These are phyloP conservation scores for Chaetogeoica ovagalla DNA, from an alignment of 2,888 invertebrate genomes.

Conservation along the genomic window DNA sequence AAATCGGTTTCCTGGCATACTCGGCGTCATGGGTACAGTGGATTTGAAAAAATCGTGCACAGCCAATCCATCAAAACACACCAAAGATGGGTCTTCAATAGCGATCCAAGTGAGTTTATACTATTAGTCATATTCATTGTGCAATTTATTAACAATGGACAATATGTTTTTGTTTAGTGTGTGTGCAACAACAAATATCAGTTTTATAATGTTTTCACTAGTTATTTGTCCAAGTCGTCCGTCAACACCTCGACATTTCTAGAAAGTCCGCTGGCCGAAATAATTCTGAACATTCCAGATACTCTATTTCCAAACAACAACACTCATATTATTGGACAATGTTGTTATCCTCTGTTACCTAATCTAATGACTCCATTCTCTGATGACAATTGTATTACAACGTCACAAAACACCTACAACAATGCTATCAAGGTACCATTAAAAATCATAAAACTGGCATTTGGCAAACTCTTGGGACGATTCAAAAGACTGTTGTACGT, in stretches of 20 bases:
- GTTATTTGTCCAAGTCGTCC: constrained; percentile 29
- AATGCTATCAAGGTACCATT: constrained; percentile 34
- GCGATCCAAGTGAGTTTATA: constrained; percentile 29
- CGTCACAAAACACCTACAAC: constrained; percentile 7
- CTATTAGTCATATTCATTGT: neutral
- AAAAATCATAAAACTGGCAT: constrained; percentile 24
- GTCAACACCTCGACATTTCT: constrained; percentile 37
- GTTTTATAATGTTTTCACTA: constrained; percentile 49
- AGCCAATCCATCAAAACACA: constrained; percentile 40
- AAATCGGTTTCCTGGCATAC: constrained; percentile 36
- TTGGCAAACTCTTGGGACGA: constrained; percentile 39
- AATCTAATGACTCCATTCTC: constrained; percentile 46
- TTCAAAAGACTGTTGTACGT: constrained; percentile 41
- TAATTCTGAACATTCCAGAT: constrained; percentile 36
- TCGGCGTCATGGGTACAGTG: constrained; percentile 44
- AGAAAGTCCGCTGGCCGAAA: constrained; percentile 46
- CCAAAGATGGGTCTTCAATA: constrained; percentile 37
- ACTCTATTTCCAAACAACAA: constrained; percentile 19
- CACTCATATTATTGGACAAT: constrained; percentile 40
- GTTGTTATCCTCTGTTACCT: constrained; percentile 41
- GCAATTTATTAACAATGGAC: neutral
- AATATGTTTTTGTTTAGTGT: constrained; percentile 26
- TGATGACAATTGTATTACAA: neutral
- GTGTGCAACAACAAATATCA: constrained; percentile 43
- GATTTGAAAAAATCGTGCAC: constrained; percentile 43